Evolutionary conservation across 1,140 invertebrate species (phyloP).

Genomic region (Hyles vespertilio): DNA sequence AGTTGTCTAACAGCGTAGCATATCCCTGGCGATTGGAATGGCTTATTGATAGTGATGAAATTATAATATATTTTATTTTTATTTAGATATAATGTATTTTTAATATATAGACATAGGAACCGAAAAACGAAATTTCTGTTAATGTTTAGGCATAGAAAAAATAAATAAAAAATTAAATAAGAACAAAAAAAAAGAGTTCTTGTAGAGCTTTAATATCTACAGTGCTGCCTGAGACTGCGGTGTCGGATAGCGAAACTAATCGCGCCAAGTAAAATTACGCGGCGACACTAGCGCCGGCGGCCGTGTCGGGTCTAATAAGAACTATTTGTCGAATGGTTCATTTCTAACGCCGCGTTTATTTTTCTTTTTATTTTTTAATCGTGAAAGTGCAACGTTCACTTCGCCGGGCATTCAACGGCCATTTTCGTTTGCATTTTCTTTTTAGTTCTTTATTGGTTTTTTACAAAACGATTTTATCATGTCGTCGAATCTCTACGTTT

Average conservation of each 20-base stretch:
- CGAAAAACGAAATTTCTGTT: too few relatives aligned
- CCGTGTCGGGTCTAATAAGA: constrained; percentile 38
- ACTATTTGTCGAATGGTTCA: constrained; percentile 61
- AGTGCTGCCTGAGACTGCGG: constrained; percentile 46
- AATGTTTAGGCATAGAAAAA: too few relatives aligned
- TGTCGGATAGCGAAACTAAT: constrained; percentile 66
- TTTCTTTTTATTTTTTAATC: constrained; percentile 68
- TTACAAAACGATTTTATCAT: constrained; percentile 68
- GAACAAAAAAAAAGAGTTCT: constrained; percentile 6
- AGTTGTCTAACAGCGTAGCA: too few relatives aligned
- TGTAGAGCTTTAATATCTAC: background rate
- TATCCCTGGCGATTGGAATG: too few relatives aligned
- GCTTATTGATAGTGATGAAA: too few relatives aligned
- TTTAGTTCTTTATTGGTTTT: constrained; percentile 71
- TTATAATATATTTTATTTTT: too few relatives aligned
- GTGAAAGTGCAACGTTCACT: constrained; percentile 74
- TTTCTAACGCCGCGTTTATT: constrained; percentile 62
- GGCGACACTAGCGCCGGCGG: constrained; percentile 42
- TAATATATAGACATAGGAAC: too few relatives aligned
- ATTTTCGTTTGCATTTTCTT: constrained; percentile 67
- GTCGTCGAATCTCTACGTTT: constrained; percentile 42
- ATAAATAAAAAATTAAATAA: background rate
- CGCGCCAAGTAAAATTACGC: background rate
- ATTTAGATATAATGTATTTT: too few relatives aligned
- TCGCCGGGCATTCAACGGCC: constrained; percentile 67